Evolutionary conservation across 2,113 vertebrate genomes (phyloP).

Genomic region (Noturus placidus): DNA sequence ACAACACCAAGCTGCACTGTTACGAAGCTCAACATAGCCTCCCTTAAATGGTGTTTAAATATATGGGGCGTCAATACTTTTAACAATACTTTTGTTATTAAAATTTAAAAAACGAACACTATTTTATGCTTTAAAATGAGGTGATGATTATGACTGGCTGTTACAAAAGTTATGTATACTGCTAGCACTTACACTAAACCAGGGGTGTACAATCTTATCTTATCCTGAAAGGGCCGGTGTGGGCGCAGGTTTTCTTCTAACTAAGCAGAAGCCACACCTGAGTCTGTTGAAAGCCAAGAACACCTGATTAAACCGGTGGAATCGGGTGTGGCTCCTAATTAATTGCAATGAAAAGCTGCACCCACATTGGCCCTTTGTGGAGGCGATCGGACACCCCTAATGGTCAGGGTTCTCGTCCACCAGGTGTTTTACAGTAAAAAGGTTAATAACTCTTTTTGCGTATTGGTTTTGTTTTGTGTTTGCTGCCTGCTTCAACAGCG

Average conservation of each 20-base stretch:
- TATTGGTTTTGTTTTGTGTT: background rate
- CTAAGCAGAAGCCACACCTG: too few relatives aligned
- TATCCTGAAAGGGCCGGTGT: too few relatives aligned
- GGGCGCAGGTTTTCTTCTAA: too few relatives aligned
- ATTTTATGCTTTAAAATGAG: background rate
- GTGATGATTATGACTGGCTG: too few relatives aligned
- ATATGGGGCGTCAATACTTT: background rate
- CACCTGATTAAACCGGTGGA: too few relatives aligned
- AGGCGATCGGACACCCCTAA: too few relatives aligned
- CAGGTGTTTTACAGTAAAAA: background rate
- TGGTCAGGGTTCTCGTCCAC: background rate
- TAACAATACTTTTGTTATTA: background rate
- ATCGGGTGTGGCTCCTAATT: too few relatives aligned
- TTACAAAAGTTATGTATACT: background rate
- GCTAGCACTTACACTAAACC: background rate
- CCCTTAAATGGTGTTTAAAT: background rate
- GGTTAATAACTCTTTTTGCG: background rate
- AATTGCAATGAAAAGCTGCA: too few relatives aligned
- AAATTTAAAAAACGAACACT: background rate
- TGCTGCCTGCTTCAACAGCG: background rate
- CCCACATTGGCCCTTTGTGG: too few relatives aligned
- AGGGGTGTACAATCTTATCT: too few relatives aligned
- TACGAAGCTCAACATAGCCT: background rate
- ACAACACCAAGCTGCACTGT: background rate
- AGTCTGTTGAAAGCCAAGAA: too few relatives aligned